phyloP scores from a whole-genome alignment of 2,113 vertebrate genomes.

The Hipposideros armiger region DNA sequence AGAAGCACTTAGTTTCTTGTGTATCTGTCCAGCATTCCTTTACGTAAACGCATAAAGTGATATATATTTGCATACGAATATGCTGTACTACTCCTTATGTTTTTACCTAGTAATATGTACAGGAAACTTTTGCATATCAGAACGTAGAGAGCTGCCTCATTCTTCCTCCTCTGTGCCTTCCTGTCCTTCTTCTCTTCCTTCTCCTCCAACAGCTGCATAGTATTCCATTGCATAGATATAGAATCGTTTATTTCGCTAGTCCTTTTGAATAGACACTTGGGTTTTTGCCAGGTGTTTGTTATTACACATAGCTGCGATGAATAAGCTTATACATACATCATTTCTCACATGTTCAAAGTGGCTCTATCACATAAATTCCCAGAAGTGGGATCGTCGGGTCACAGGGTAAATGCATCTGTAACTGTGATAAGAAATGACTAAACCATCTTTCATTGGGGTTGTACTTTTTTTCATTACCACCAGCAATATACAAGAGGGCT shows the following conservation, averaged over 20 bases:
- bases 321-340: neutral
- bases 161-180: too few species aligned
- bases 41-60: neutral
- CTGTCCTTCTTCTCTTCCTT: accelerated
- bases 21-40: neutral
- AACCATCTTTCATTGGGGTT: neutral
- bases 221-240: neutral
- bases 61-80: neutral
- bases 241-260: neutral
- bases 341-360: neutral
- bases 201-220: neutral
- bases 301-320: accelerated
- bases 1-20: neutral
- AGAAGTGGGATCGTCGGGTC: neutral
- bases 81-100: neutral
- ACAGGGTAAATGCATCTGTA: neutral
- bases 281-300: neutral
- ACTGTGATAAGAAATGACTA: slow-evolving; percentile 20
- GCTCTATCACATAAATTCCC: slow-evolving; percentile 46
- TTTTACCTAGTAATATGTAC: neutral
- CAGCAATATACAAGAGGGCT: neutral
- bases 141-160: neutral
- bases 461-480: slow-evolving; percentile 2
- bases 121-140: neutral
- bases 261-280: neutral